Base-by-base conservation (phyloP, 1,140 invertebrate species). In the Brachionus rubens region DNA sequence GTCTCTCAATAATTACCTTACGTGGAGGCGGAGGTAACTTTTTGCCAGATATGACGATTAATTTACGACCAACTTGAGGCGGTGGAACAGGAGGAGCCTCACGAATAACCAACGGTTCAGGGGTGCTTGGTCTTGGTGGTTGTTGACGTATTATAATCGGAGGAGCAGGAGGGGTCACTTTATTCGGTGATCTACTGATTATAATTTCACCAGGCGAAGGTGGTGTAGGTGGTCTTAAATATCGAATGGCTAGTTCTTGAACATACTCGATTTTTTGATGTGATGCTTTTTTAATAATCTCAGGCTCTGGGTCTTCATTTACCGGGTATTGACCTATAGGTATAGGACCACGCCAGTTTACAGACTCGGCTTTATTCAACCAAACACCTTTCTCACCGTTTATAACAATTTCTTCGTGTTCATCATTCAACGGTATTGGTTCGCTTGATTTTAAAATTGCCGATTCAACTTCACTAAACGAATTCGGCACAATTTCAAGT, bases 131-230 rank as follows among this genome's bases (percentile, higher is more conserved):
- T 19, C 75, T 28, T 1, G 75, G 40, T 28, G 75, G 75, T 19
- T 54, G 75, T 21, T 76, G 75, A 1, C 75, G 36, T 36, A 76
- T 76, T 14, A 76, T 59, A n/a, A 76, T 50, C 9, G 75, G 75
- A 40, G 75, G 75, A 12, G 75, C 75, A 16, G 75, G 75, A 21
- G 75, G 52, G 36, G 12, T 10, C 40, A 62, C 24, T 26, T 76
- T 33, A 65, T 65, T 43, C 5, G 33, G 36, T 14, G 19, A 10
- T 7, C 43, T 41, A 14, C 54, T 76, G 2, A 76, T 76, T 36
- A 76, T 76, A 9, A 76, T 43, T 12, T 54, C 50, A 10, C 75
- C 75, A 14, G 75, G 75, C 28, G 52, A 16, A n/a, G 75, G 75
- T 12, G 75, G 75, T 4, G 75, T 76, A 10, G 75, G 54, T 16